Conservation (phyloP, 2,888 invertebrate species). For the Dermolepida albohirtum region DNA sequence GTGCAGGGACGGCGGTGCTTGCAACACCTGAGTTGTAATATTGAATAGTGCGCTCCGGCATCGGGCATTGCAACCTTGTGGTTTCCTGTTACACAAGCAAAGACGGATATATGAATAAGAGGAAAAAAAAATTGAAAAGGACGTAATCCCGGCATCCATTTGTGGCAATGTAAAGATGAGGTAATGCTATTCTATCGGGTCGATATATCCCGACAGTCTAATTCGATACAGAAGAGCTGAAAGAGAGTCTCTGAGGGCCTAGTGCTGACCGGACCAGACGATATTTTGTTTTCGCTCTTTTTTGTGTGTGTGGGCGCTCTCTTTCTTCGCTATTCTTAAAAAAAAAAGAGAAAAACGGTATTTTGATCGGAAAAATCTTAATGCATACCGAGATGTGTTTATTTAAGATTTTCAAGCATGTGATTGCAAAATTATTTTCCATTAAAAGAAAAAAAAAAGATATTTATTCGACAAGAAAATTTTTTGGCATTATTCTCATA, state of each 20-base stretch:
- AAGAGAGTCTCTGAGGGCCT: slow-evolving; percentile 16
- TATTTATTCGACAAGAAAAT: too few relatives aligned
- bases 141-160: slow-evolving; percentile 22
- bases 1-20: neutral
- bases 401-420: too few relatives aligned
- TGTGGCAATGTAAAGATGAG: slow-evolving; percentile 39
- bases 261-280: slow-evolving; percentile 20
- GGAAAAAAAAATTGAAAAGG: slow-evolving; percentile 25
- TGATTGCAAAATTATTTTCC: too few relatives aligned
- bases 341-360: too few relatives aligned
- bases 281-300: slow-evolving; percentile 19
- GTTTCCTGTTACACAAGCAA: slow-evolving; percentile 12
- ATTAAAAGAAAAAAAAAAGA: too few relatives aligned
- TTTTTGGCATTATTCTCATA: too few relatives aligned
- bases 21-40: slow-evolving; percentile 23
- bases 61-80: slow-evolving; percentile 4
- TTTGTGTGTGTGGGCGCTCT: neutral
- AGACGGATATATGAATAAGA: slow-evolving; percentile 1
- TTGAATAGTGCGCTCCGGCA: neutral
- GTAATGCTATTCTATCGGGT: slow-evolving; percentile 42
- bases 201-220: slow-evolving; percentile 41
- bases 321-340: neutral
- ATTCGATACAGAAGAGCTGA: slow-evolving; percentile 36
- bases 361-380: slow-evolving; percentile 8
- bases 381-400: neutral